Conservation (phyloP, 2,797 vertebrate genomes). For the Onychomys leucogaster region DNA sequence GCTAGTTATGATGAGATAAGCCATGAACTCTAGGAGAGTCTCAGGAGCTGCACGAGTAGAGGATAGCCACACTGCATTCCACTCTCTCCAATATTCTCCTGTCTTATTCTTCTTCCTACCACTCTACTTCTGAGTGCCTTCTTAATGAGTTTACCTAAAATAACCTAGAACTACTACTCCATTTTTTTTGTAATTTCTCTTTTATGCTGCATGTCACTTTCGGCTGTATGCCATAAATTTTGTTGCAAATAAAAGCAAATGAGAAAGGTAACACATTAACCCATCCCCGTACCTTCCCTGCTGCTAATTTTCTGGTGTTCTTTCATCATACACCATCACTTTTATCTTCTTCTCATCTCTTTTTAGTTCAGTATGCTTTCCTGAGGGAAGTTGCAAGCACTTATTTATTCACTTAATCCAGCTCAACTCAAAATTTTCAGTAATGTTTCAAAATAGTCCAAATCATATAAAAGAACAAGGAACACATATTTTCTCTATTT, state of each 20-base stretch:
- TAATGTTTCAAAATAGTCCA: neutral
- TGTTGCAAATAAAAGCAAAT: neutral
- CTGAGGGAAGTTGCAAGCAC: neutral
- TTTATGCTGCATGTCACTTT: neutral
- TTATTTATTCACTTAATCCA: neutral
- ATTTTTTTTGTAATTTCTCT: neutral
- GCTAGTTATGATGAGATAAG: neutral
- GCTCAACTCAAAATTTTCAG: neutral
- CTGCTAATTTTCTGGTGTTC: neutral
- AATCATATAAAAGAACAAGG: neutral
- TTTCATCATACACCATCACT: neutral
- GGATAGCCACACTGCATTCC: neutral
- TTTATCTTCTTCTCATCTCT: neutral
- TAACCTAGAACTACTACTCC: neutral
- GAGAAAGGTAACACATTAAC: neutral
- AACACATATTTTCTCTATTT: neutral
- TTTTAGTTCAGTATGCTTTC: neutral
- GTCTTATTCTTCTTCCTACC: too few relatives aligned
- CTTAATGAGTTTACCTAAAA: neutral
- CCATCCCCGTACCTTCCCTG: neutral
- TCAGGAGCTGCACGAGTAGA: neutral
- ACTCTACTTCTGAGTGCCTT: neutral
- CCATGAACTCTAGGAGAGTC: neutral
- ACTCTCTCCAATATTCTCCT: neutral
- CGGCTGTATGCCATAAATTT: neutral